Conservation (phyloP, 2,113 vertebrate species). For the Aplodontia rufa region DNA sequence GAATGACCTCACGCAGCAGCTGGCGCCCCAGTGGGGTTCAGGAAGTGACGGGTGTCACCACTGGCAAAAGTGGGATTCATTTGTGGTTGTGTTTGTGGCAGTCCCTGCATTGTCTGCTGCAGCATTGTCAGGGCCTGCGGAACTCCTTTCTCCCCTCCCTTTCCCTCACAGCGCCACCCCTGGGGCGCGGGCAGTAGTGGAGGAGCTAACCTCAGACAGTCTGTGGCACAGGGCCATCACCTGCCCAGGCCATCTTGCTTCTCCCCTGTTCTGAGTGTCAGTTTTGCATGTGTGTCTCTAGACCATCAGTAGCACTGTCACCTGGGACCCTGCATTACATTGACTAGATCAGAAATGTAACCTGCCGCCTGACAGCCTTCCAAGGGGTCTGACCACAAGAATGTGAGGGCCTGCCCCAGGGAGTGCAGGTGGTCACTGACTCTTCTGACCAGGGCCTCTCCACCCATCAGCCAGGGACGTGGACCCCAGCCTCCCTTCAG, state of each 20-base stretch:
- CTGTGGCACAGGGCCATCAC: fast-evolving
- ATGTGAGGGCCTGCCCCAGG: neutral
- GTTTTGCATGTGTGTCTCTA: neutral
- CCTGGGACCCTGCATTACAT: neutral
- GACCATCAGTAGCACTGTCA: neutral
- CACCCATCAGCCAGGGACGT: neutral
- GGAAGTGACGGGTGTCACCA: neutral
- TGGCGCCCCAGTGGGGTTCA: neutral
- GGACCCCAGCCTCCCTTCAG: neutral
- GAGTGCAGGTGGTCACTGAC: neutral
- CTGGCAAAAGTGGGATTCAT: fast-evolving
- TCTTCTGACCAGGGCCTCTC: neutral
- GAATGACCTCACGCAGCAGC: neutral
- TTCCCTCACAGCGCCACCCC: neutral
- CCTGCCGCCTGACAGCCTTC: too few relatives aligned
- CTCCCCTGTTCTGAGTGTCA: neutral
- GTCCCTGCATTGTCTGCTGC: neutral
- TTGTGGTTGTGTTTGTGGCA: neutral
- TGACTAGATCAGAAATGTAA: neutral
- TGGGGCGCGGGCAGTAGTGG: fast-evolving
- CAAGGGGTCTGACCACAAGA: neutral
- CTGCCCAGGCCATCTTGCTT: neutral
- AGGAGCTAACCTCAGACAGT: neutral
- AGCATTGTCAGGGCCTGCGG: neutral
- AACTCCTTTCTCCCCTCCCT: neutral